A percentile compares a stretch with the other conserved stretches of the same genome.
Evolutionary conservation across 1,140 invertebrate genomes (phyloP).

Genomic region (fruit fly (Drosophila melanogaster)): DNA sequence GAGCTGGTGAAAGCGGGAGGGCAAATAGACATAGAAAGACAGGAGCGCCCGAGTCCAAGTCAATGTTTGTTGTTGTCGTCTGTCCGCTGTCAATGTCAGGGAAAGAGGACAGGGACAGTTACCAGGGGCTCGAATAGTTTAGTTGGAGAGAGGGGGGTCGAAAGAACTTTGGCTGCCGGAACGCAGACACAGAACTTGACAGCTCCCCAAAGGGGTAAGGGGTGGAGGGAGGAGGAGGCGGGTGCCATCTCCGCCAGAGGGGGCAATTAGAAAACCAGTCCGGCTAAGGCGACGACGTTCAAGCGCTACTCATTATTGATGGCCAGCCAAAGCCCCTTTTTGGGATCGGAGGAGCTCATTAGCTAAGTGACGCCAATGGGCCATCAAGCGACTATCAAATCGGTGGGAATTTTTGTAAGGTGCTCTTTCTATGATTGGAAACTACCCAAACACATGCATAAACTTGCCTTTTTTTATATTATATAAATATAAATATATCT

Average conservation of each 20-base stretch:
- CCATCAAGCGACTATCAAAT: neutral
- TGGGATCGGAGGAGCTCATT: neutral
- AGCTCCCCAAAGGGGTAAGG: neutral
- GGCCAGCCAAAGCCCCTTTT: constrained; percentile 7
- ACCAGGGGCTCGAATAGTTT: neutral
- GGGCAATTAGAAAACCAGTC: constrained; percentile 56
- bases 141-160: neutral
- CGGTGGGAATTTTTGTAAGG: neutral
- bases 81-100: constrained; percentile 47
- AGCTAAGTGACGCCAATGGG: constrained; percentile 4
- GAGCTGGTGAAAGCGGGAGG: constrained; percentile 24
- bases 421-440: neutral
- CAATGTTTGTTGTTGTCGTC: constrained; percentile 42
- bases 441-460: no score
- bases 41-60: constrained; percentile 54
- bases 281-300: constrained; percentile 39
- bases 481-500: no score
- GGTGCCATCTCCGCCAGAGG: neutral
- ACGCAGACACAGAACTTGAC: constrained; percentile 34
- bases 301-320: constrained; percentile 43
- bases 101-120: constrained; percentile 3
- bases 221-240: neutral
- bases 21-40: constrained; percentile 24
- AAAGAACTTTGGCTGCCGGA: constrained; percentile 23
- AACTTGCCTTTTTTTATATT: no score